Percentiles rank a stretch among this genome's conserved stretches.
Evolutionary conservation across 1,140 invertebrate genomes (phyloP).

Genomic region (Formica selysi): DNA sequence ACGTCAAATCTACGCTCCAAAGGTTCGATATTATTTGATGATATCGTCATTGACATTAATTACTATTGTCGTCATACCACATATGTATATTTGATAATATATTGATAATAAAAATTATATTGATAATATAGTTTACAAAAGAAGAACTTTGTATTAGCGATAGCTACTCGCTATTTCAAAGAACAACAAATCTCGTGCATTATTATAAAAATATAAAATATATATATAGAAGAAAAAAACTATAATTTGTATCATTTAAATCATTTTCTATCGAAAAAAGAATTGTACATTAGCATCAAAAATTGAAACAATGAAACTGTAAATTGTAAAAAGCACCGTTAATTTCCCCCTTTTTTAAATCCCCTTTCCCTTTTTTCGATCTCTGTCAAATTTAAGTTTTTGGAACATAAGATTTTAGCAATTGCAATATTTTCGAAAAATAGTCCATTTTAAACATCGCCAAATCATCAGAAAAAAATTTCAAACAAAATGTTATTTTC

Average conservation of each 20-base stretch:
- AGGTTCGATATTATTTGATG: constrained; percentile 30
- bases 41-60: constrained; percentile 23
- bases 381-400: not conserved
- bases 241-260: not conserved
- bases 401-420: not conserved
- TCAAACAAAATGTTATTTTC: constrained; percentile 18
- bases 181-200: not conserved
- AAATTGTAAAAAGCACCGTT: too few species aligned
- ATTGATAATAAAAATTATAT: too few species aligned
- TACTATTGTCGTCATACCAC: constrained; percentile 1
- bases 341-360: not conserved
- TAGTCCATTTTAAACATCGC: not conserved
- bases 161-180: not conserved
- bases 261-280: not conserved
- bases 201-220: not conserved
- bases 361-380: not conserved
- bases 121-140: constrained; percentile 1
- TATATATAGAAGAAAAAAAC: not conserved
- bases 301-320: not conserved
- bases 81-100: not conserved
- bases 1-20: constrained; percentile 33
- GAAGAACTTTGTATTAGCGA: not conserved
- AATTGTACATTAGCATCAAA: not conserved
- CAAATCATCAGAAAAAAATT: not conserved
- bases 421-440: not conserved